These are phyloP conservation scores for Python bivittatus DNA, from an alignment of 2,113 vertebrate genomes.

Conservation along the genomic window DNA sequence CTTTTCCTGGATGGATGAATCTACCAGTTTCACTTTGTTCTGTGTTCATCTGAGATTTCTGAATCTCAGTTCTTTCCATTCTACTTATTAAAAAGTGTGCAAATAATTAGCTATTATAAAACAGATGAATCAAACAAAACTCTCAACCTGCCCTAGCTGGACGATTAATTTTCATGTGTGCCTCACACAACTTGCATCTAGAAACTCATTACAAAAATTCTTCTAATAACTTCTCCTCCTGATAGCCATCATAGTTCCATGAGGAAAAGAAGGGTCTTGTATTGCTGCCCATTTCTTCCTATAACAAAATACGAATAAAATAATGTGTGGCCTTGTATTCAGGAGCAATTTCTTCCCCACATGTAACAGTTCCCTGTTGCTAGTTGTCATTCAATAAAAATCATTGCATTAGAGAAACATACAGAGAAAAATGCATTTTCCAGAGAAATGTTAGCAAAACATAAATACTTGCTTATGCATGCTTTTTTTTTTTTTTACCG, in stretches of 20 bases:
- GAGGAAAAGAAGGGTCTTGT: background rate
- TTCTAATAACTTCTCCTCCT: background rate
- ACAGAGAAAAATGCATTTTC: background rate
- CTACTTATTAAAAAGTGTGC: no score
- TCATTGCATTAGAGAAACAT: background rate
- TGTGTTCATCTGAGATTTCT: no score
- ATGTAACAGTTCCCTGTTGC: background rate
- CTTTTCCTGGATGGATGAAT: no score
- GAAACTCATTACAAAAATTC: background rate
- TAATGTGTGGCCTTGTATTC: background rate
- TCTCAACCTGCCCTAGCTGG: no score
- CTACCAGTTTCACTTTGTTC: no score
- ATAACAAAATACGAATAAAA: background rate
- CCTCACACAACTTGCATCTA: background rate
- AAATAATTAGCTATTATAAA: no score
- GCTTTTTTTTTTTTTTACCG: background rate
- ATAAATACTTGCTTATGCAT: background rate
- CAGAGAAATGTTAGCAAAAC: background rate
- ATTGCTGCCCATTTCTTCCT: background rate
- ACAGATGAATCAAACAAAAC: no score
- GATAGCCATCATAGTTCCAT: background rate
- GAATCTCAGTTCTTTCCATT: no score
- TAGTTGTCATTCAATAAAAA: background rate
- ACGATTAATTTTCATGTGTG: background rate
- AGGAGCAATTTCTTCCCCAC: background rate